phyloP scores from a whole-genome alignment of 2,113 vertebrate species.

The Ptilonorhynchus violaceus region DNA sequence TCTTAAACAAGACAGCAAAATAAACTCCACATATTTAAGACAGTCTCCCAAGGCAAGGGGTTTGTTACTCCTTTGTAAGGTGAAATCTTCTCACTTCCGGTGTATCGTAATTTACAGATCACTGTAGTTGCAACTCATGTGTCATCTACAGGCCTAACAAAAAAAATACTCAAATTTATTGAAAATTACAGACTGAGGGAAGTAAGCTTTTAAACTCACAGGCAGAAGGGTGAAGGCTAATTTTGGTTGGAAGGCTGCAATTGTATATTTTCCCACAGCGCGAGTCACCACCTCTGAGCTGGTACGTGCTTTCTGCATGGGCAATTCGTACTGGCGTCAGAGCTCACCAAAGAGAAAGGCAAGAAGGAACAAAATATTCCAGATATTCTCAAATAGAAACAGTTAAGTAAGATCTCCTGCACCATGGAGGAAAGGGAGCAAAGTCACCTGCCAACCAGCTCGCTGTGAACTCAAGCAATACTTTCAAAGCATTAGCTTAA shows the following conservation, averaged over 20 bases:
- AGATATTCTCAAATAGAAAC: background rate
- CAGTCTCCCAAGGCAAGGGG: background rate
- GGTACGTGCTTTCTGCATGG: background rate
- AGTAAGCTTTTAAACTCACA: background rate
- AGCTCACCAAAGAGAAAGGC: background rate
- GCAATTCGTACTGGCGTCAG: rapidly evolving
- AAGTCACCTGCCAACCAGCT: background rate
- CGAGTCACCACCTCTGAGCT: background rate
- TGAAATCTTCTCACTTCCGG: background rate
- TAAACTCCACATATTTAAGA: background rate
- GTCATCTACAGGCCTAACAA: background rate
- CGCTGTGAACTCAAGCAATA: background rate
- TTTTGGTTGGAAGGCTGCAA: background rate
- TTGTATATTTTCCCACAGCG: background rate
- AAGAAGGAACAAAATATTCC: background rate
- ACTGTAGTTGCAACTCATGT: background rate
- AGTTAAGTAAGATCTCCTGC: background rate
- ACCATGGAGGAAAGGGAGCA: background rate
- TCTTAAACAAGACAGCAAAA: background rate
- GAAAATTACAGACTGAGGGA: background rate
- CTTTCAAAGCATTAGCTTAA: background rate
- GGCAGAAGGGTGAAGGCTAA: background rate
- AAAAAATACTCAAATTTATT: background rate
- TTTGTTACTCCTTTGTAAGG: background rate
- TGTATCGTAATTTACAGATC: background rate